These are phyloP conservation scores for Mycetomoellerius zeteki DNA, from an alignment of 1,140 invertebrate genomes.

Conservation along the genomic window DNA sequence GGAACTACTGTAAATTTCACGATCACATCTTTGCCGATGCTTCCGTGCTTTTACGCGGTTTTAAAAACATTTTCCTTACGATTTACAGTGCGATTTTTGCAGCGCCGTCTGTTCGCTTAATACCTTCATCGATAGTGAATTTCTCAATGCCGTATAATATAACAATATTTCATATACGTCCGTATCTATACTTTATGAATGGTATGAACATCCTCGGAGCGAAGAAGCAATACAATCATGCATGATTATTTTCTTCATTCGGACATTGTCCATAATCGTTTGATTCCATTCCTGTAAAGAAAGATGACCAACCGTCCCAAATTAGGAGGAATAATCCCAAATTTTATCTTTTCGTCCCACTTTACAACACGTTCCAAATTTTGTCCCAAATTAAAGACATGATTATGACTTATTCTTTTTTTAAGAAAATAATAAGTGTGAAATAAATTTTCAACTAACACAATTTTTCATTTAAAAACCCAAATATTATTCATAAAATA, in stretches of 20 bases:
- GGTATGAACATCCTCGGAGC: neutral
- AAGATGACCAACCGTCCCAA: too few species aligned
- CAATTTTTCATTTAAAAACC: too few species aligned
- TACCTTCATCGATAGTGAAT: slow-evolving; percentile 14
- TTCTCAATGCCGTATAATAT: neutral
- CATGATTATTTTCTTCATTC: slow-evolving; percentile 42
- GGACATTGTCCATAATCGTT: neutral
- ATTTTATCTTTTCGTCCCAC: too few species aligned
- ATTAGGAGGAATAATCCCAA: too few species aligned
- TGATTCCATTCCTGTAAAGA: neutral
- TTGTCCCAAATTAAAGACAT: too few species aligned
- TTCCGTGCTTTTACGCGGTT: slow-evolving; percentile 48
- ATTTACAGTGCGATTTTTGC: slow-evolving; percentile 45
- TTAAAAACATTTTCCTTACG: slow-evolving; percentile 61
- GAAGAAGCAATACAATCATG: slow-evolving; percentile 35
- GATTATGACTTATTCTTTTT: too few species aligned
- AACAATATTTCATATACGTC: neutral
- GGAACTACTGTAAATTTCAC: slow-evolving; percentile 62
- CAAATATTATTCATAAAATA: too few species aligned
- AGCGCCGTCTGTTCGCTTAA: slow-evolving; percentile 20
- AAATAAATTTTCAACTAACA: too few species aligned
- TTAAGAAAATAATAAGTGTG: too few species aligned
- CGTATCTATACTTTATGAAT: neutral
- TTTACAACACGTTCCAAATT: too few species aligned
- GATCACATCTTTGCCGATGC: slow-evolving; percentile 52